These are phyloP conservation scores for Meliscaeva auricollis DNA, from an alignment of 2,888 invertebrate species.

Conservation along the genomic window DNA sequence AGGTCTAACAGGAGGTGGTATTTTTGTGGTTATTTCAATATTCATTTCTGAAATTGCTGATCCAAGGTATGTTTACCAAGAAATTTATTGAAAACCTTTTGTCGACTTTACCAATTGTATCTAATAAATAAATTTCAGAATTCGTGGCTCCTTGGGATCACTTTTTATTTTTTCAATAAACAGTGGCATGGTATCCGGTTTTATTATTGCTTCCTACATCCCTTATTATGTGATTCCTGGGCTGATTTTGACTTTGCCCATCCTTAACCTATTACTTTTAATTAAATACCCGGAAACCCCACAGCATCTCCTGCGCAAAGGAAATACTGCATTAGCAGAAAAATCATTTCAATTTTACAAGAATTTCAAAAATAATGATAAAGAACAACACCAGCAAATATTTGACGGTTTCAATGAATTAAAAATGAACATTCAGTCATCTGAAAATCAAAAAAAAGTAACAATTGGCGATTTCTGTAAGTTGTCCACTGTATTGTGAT, in stretches of 20 bases:
- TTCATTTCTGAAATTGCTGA: constrained; percentile 80
- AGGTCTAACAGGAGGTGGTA: constrained; percentile 79
- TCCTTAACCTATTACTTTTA: constrained; percentile 77
- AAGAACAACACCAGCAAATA: not conserved
- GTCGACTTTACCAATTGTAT: not conserved
- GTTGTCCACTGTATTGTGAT: not conserved
- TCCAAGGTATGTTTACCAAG: constrained; percentile 75
- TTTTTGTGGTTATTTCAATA: constrained; percentile 79
- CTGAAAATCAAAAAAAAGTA: not conserved
- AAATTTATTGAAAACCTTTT: not conserved
- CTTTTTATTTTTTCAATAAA: constrained; percentile 78
- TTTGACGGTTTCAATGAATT: not conserved
- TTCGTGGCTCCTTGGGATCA: constrained; percentile 81
- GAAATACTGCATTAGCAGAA: constrained; percentile 77
- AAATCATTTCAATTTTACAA: constrained; percentile 78
- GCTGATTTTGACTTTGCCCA: constrained; percentile 77
- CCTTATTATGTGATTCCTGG: constrained; percentile 79
- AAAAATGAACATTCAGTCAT: not conserved
- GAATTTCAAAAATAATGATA: constrained; percentile 67
- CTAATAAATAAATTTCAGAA: constrained; percentile 73
- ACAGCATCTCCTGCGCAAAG: constrained; percentile 77
- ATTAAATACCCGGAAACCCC: constrained; percentile 79
- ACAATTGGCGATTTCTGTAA: constrained; percentile 7
- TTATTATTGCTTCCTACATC: constrained; percentile 77
- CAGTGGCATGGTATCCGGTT: constrained; percentile 78